These are phyloP conservation scores for Vombatus ursinus DNA, from an alignment of 2,113 vertebrate species.

Conservation along the genomic window DNA sequence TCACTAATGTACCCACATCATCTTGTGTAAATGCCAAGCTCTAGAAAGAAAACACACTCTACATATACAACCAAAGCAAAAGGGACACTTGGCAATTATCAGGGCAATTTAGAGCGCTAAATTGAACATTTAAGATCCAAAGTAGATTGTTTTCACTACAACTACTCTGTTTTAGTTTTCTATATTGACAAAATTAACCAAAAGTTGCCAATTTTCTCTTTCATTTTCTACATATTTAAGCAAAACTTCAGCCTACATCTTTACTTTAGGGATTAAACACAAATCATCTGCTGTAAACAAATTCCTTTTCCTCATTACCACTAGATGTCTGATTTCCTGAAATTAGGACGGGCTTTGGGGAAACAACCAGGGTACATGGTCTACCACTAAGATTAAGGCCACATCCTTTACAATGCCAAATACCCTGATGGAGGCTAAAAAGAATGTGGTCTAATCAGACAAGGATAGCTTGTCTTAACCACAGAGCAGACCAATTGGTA, in stretches of 20 bases:
- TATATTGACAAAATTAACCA: background rate
- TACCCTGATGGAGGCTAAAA: background rate
- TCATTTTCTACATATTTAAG: background rate
- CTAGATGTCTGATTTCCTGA: background rate
- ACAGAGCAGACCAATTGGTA: background rate
- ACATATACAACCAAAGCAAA: background rate
- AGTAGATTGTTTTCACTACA: background rate
- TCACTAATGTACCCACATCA: background rate
- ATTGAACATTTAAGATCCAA: background rate
- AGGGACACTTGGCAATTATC: background rate
- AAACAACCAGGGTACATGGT: background rate
- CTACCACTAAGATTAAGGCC: background rate
- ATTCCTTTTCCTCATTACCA: background rate
- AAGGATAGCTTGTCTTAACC: background rate
- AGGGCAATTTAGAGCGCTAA: background rate
- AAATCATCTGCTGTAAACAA: background rate
- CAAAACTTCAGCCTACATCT: background rate
- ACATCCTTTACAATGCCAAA: background rate
- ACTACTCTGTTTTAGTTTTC: background rate
- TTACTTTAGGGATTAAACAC: background rate
- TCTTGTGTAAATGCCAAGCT: background rate
- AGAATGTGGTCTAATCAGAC: background rate
- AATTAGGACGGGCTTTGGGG: background rate
- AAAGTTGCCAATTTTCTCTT: background rate
- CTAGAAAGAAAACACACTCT: background rate